Conservation (phyloP, 2,797 vertebrate species). For the Neomorphus geoffroyi region DNA sequence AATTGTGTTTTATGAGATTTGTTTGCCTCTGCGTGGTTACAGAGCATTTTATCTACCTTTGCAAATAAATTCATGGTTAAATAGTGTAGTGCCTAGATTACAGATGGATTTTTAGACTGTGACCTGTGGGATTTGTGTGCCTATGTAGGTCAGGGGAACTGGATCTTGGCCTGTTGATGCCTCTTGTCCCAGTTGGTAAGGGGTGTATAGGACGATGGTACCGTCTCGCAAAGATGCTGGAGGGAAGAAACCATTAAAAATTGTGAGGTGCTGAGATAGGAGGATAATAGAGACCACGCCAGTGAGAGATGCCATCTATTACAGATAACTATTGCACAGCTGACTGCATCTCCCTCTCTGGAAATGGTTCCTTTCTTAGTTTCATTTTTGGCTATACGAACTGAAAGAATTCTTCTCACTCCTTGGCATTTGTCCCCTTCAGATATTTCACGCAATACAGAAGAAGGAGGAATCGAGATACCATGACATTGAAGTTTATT, state of each 20-base stretch:
- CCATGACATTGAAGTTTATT: conserved; percentile 59
- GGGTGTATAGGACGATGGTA: background rate
- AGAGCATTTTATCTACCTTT: background rate
- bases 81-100: background rate
- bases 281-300: conserved; percentile 37
- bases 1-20: conserved; percentile 52
- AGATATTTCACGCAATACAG: background rate
- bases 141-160: background rate
- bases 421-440: conserved; percentile 27
- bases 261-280: conserved; percentile 22
- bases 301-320: conserved; percentile 59
- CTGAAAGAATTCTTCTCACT: conserved; percentile 39
- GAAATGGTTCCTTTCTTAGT: conserved; percentile 62
- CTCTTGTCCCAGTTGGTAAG: background rate
- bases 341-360: conserved; percentile 52
- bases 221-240: background rate
- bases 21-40: conserved; percentile 46
- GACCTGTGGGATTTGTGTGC: background rate
- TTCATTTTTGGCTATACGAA: conserved; percentile 40
- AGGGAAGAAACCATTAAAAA: conserved; percentile 44
- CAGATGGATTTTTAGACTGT: background rate
- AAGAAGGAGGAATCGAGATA: conserved; percentile 39
- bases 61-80: background rate
- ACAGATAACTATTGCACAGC: conserved; percentile 35
- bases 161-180: background rate